phyloP scores from a whole-genome alignment of 2,113 vertebrate genomes.

The Larimichthys polyactis region DNA sequence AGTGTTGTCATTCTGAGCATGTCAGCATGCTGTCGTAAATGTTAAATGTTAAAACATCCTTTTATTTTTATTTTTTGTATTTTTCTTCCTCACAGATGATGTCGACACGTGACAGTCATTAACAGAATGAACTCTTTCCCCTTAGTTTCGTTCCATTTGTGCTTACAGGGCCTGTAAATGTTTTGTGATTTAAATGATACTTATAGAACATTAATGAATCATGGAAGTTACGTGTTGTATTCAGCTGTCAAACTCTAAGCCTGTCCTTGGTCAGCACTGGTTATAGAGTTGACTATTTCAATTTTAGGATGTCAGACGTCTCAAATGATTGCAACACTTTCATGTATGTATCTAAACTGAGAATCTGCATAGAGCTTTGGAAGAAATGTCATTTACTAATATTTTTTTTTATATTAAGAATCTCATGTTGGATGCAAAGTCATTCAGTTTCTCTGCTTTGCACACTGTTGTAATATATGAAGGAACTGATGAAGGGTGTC shows the following conservation, averaged over 20 bases:
- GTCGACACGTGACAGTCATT: conserved; percentile 21
- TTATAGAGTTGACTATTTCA: not conserved
- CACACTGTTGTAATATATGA: not conserved
- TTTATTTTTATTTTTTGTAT: not conserved
- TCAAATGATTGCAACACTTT: no score
- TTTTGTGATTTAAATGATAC: conserved; percentile 1
- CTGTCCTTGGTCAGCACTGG: not conserved
- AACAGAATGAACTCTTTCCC: conserved; percentile 2
- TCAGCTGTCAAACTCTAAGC: not conserved
- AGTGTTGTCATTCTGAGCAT: not conserved
- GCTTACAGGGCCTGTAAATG: not conserved
- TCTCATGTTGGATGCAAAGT: not conserved
- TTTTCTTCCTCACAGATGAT: not conserved
- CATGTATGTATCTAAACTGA: not conserved
- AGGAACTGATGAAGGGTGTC: not conserved
- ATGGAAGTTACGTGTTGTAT: not conserved
- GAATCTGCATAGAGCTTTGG: conserved; percentile 2
- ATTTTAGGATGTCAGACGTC: not conserved
- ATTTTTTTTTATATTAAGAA: not conserved
- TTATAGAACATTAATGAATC: not conserved
- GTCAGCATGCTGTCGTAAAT: not conserved
- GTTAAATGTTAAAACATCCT: not conserved
- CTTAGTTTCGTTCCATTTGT: not conserved
- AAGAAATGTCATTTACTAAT: not conserved
- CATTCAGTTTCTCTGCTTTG: not conserved